Conservation (phyloP, 1,140 invertebrate species). For the Drosophila orena region DNA sequence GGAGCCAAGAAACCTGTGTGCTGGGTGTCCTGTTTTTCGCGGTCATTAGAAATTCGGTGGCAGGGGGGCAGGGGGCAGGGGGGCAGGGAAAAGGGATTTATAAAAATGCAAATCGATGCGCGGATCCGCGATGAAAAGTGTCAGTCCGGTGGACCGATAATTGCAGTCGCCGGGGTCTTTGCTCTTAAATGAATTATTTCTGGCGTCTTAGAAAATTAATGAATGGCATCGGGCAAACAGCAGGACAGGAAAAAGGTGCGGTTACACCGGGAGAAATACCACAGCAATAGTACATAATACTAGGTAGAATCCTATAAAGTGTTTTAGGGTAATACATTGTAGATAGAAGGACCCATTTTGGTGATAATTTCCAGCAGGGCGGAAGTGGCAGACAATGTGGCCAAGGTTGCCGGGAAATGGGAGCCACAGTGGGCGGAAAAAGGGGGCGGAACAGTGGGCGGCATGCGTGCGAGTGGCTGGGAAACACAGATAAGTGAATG, state of each 20-base stretch:
- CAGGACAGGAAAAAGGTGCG: constrained; percentile 46
- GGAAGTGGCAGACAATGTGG: constrained; percentile 8
- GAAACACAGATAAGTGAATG: constrained; percentile 82
- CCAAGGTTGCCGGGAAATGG: constrained; percentile 30
- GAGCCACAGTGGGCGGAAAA: constrained; percentile 10
- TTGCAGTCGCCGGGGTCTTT: constrained; percentile 16
- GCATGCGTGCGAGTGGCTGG: constrained; percentile 63
- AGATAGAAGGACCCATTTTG: not conserved
- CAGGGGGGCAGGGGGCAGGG: constrained; percentile 16
- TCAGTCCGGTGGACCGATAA: constrained; percentile 31
- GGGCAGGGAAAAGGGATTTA: constrained; percentile 29
- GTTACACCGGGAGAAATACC: constrained; percentile 1
- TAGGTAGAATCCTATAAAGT: no score
- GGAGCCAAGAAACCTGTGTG: not conserved
- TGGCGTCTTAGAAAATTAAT: constrained; percentile 81
- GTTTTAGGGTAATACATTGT: no score
- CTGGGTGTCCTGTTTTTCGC: constrained; percentile 22
- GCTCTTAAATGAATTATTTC: constrained; percentile 82
- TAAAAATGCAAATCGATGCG: constrained; percentile 55
- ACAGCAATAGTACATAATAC: no score
- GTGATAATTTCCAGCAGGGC: not conserved
- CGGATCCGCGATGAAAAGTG: constrained; percentile 24
- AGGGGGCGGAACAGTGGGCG: constrained; percentile 9
- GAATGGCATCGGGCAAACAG: constrained; percentile 71
- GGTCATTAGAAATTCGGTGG: constrained; percentile 40